Base-by-base conservation (phyloP, 2,888 invertebrate species). In the Epiblema foenella region DNA sequence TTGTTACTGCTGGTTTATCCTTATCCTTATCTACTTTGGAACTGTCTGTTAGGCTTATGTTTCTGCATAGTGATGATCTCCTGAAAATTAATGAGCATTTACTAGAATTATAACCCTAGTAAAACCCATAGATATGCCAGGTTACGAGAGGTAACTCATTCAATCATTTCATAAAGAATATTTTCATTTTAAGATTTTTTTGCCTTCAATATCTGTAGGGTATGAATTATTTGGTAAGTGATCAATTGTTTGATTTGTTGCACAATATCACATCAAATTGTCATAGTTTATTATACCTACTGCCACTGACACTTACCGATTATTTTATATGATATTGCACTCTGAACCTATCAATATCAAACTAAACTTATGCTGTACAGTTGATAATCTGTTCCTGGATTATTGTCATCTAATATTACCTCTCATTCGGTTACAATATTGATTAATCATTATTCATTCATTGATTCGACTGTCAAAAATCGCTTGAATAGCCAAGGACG, bases 31-130 rank as follows among this genome's bases (percentile, higher is more conserved):
- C 75, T 20, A 78, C 73, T 46, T 83, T 86, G 24, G 79, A 77
- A 74, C 77, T 81, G 24, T 89, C 90, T 33, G 83, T 77, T 24
- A 88, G 76, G 76, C 80, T 87, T 75, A 86, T 82, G 77, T 81
- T 91, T 77, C 89, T 90, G 77, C 90, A 88, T 77, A 92, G 64
- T 73, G 92, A 92, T 62, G 90, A 85, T 73, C 92, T 82, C 76
- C 91, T 91, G 83, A 12, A 83, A 84, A 65, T 51, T 33, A 10
- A n/a, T n/a, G 46, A n/a, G n/a, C 46, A n/a, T 46, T n/a, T 4
- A n/a, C n/a, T n/a, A 46, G 46, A n/a, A n/a, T 46, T n/a, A 15
- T 15, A n/a, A 42, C 15, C 7, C 12, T 12, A 15, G 12, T 10
- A 3, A 33, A 8, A 33, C n/a, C n/a, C n/a, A n/a, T n/a, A n/a